These are phyloP conservation scores for Chamaetylas fuelleborni DNA, from an alignment of 2,113 vertebrate species.

Conservation along the genomic window DNA sequence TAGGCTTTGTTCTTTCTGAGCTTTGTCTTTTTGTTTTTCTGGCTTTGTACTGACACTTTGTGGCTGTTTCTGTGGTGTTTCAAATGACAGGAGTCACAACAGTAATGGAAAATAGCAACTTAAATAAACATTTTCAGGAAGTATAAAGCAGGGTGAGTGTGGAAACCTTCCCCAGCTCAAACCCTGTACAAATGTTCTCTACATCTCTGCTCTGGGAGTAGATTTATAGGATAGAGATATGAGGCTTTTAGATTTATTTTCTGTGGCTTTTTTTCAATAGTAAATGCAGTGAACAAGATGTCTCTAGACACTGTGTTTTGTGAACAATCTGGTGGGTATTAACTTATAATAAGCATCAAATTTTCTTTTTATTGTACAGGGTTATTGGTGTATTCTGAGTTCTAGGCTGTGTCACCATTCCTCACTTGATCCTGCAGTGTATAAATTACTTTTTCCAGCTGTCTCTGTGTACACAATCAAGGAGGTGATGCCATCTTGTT, in stretches of 20 bases:
- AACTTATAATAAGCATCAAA: background rate
- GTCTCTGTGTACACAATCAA: background rate
- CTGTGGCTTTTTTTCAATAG: background rate
- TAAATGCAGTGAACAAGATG: background rate
- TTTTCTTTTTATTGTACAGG: background rate
- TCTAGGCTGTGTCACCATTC: background rate
- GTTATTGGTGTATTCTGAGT: background rate
- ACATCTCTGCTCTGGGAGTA: background rate
- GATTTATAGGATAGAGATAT: background rate
- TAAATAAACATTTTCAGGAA: constrained; percentile 12
- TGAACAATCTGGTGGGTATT: background rate
- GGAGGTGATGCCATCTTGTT: background rate
- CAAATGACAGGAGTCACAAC: background rate
- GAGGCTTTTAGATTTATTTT: background rate
- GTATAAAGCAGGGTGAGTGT: background rate
- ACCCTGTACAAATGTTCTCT: background rate
- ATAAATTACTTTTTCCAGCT: background rate
- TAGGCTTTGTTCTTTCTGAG: background rate
- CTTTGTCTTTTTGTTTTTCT: background rate
- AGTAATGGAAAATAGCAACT: background rate
- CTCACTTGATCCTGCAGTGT: background rate
- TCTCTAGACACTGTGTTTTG: background rate
- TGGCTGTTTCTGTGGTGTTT: background rate
- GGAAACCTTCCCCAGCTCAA: background rate
- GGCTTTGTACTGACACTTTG: background rate